These are phyloP conservation scores for Lamprologus callipterus DNA, from an alignment of 2,113 vertebrate species.

Conservation along the genomic window DNA sequence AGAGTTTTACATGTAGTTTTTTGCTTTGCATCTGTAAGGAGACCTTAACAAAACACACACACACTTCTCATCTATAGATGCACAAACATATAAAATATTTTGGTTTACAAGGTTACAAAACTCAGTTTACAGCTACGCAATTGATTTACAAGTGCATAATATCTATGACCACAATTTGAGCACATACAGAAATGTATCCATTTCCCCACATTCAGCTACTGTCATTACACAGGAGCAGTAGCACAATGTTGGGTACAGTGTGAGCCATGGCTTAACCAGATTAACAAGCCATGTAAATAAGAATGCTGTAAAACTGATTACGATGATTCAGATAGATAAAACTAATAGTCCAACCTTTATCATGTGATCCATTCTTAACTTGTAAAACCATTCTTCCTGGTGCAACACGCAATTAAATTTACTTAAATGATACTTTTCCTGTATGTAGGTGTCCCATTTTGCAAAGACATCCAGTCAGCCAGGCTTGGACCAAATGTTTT, in stretches of 20 bases:
- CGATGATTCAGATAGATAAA: background rate
- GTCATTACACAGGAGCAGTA: background rate
- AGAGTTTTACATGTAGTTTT: accelerated
- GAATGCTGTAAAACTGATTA: background rate
- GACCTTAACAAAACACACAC: background rate
- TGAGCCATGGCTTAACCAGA: background rate
- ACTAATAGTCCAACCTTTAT: accelerated
- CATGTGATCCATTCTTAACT: background rate
- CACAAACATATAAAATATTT: background rate
- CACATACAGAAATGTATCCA: background rate
- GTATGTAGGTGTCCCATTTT: background rate
- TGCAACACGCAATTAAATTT: background rate
- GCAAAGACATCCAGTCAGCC: background rate
- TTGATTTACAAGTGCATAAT: accelerated
- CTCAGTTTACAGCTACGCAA: accelerated
- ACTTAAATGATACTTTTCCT: background rate
- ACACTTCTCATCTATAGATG: background rate
- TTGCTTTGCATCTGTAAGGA: accelerated
- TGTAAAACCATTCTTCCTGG: background rate
- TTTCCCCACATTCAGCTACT: background rate
- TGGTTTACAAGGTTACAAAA: background rate
- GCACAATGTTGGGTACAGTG: background rate
- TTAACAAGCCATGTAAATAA: background rate
- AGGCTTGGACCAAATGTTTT: background rate
- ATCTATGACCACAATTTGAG: background rate